Base-by-base conservation (phyloP, 2,113 vertebrate genomes). In the Coryphaenoides rupestris region DNA sequence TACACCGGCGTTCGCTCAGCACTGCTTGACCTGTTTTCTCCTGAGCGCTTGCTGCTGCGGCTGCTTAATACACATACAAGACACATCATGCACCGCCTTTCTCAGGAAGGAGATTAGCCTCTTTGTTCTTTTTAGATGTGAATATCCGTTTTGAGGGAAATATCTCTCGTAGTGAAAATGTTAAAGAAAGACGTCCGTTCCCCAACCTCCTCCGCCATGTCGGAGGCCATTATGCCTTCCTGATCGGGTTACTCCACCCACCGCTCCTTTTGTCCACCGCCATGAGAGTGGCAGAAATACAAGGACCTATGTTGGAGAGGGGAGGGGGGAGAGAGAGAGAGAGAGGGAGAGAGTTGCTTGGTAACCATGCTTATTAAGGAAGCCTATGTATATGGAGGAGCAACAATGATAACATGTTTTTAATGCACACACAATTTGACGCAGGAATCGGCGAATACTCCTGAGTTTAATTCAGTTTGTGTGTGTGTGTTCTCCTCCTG, bases 311-410 rank as follows among this genome's bases (percentile, higher is more conserved):
- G 40, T 21, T 23, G 16, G 19, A 40, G 33, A 4, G 1, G 74
- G 75, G 73, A 40, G 33, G 5, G 1, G 74, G 75, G 73, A 75
- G 53, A n/a, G 46, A 72, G 63, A 64, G 55, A 52, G 55, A 3
- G 3, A n/a, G 57, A 46, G 28, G 45, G 21, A 53, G 78, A 66
- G 68, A 79, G 81, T 83, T 80, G 74, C 66, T 78, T 47, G 67
- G 68, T 69, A 79, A 68, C 66, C 26, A 58, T 12, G 63, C 40
- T 4, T 72, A 82, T 82, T 28, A 33, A 58, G 16, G 17, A 28
- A 10, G 56, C 3, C 83, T 77, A 76, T 60, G 59, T 56, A 55
- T 65, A 55, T 76, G 54, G 46, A 57, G 28, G 3, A 33, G 28
- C 28, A 33, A 33, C 28, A 33, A 33, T 6, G 28, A 33, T 33